A percentile compares a stretch with the other conserved stretches of the same genome.
phyloP scores from a whole-genome alignment of 2,113 vertebrate species.

The Nothocercus nigrocapillus region DNA sequence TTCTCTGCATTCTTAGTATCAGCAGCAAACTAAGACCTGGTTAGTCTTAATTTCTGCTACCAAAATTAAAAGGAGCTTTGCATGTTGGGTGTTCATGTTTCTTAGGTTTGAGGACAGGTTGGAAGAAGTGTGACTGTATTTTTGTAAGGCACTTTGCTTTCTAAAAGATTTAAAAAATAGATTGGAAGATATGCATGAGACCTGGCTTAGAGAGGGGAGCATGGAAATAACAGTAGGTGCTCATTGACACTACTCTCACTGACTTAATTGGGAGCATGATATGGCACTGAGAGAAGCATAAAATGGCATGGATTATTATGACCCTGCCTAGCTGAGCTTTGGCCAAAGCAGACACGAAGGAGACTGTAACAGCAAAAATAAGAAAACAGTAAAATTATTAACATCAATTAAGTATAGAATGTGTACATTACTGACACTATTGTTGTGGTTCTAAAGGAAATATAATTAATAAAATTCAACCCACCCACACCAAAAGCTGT shows the following conservation, averaged over 20 bases:
- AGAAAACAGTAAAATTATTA: slow-evolving; percentile 52
- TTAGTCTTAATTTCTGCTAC: accelerated
- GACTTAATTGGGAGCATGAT: not conserved
- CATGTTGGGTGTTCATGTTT: accelerated
- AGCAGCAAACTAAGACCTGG: accelerated
- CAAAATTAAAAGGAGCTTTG: accelerated
- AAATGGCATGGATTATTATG: slow-evolving; percentile 33
- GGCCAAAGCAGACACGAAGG: not conserved
- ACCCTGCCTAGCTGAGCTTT: not conserved
- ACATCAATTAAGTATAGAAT: slow-evolving; percentile 34
- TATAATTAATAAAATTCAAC: slow-evolving; percentile 54
- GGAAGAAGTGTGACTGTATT: not conserved
- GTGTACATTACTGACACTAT: slow-evolving; percentile 32
- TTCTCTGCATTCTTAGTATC: accelerated
- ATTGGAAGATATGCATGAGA: not conserved
- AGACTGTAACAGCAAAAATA: not conserved
- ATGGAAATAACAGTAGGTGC: not conserved
- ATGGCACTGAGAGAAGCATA: not conserved
- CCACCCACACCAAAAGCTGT: not conserved
- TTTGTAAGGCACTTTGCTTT: not conserved
- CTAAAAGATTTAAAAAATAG: accelerated
- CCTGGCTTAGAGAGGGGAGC: not conserved
- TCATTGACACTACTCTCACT: not conserved
- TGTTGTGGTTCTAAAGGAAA: slow-evolving; percentile 59
- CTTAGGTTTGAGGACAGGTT: not conserved